Base-by-base conservation (phyloP, 2,797 vertebrate genomes). In the Toxotes lorentzi region DNA sequence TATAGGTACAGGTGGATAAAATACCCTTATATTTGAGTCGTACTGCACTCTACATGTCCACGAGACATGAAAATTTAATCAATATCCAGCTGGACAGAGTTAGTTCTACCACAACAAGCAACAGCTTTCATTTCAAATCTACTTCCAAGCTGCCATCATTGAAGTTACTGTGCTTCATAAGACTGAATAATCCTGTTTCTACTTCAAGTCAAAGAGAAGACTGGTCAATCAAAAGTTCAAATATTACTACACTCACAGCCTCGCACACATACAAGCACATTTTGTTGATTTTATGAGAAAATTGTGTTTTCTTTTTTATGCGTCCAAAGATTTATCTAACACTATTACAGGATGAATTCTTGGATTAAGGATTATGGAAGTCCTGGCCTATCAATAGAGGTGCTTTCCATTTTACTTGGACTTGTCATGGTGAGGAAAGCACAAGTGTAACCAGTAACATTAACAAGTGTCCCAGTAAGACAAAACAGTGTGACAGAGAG, bases 51-150 rank as follows among this genome's bases (percentile, higher is more conserved):
- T 4, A 43, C 41, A 27, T 35, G 24, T 12, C 24, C n/a, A 51
- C 50, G 48, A 61, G 62, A 48, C n/a, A 68, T 47, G 30, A 27
- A 19, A 66, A 53, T 66, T 8, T 6, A 58, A 23, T 35, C 60
- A 23, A 34, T 62, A 50, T 63, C 59, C 19, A 30, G 57, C 5
- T 21, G 57, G 27, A 24, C 17, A 57, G 58, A 27, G 45, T 35
- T 34, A 35, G 54, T 41, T 65, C 10, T 41, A 61, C 64, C 60
- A 62, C 61, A 81, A 48, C 27, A 58, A 62, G 11, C 9, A 5
- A 41, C 32, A 58, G 27, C 56, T 79, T 70, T 43, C n/a, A 72
- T 48, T 75, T 72, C 4, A 71, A 70, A 67, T 45, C 24, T 21
- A n/a, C 51, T 72, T 56, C 70, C n/a, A 74, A 58, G 24, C 63